These are phyloP conservation scores for Proteles cristata DNA, from an alignment of 2,113 vertebrate species.

Conservation along the genomic window DNA sequence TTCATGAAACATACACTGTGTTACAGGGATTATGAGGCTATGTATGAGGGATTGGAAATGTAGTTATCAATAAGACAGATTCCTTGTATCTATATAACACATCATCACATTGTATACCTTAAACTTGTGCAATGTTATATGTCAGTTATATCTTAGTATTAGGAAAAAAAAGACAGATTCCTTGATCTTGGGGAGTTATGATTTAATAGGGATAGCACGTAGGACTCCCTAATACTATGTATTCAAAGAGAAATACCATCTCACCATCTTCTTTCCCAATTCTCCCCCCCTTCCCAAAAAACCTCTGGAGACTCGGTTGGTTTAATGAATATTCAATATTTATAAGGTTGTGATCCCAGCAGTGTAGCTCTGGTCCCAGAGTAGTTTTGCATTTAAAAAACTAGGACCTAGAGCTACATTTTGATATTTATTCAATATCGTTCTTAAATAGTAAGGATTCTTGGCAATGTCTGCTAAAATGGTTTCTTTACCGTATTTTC, in stretches of 20 bases:
- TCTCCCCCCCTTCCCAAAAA: accelerated
- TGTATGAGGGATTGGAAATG: background rate
- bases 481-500: conserved; percentile 50
- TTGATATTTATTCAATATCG: conserved; percentile 62
- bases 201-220: background rate
- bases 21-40: background rate
- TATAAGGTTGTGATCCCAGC: conserved; percentile 53
- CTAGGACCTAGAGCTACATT: conserved; percentile 41
- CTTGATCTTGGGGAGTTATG: background rate
- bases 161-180: background rate
- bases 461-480: conserved; percentile 21
- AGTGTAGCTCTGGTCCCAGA: background rate
- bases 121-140: background rate
- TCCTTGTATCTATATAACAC: background rate
- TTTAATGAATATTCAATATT: conserved; percentile 57
- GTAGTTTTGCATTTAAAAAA: conserved; percentile 61
- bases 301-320: background rate
- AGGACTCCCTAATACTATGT: background rate
- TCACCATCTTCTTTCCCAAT: background rate
- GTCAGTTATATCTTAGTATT: background rate
- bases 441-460: conserved; percentile 24
- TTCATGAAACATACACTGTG: background rate
- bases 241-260: background rate
- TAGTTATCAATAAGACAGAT: conserved; percentile 4
- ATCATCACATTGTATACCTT: background rate